Evolutionary conservation across 2,888 invertebrate species (phyloP).

Genomic region (Caenorhabditis zanzibari): DNA sequence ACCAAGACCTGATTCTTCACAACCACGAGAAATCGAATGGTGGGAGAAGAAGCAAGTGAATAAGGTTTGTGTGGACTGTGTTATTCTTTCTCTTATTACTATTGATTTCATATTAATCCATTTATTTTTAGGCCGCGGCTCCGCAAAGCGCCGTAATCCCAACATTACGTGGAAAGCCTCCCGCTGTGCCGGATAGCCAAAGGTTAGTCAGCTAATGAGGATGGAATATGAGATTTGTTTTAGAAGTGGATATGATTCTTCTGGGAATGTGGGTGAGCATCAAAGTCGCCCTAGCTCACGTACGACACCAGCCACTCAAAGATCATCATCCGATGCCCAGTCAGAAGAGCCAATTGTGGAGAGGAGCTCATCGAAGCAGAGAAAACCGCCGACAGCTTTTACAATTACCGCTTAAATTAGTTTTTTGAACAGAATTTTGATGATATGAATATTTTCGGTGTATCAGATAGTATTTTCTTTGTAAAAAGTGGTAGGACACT

Average conservation of each 20-base stretch:
- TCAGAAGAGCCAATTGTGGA: conserved; percentile 30
- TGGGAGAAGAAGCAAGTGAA: conserved; percentile 77
- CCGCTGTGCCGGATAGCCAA: conserved; percentile 65
- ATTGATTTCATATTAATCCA: neutral
- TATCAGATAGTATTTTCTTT: too few species aligned
- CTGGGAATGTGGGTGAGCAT: conserved; percentile 66
- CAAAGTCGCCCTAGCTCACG: conserved; percentile 63
- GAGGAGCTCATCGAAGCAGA: conserved; percentile 39
- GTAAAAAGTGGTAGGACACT: too few species aligned
- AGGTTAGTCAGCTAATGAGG: conserved; percentile 56
- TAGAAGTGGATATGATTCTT: conserved; percentile 64
- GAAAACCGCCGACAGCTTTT: conserved; percentile 56
- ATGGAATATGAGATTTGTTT: conserved; percentile 25
- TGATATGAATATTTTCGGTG: too few species aligned
- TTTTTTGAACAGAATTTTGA: neutral
- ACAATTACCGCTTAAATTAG: conserved; percentile 49
- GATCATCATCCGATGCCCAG: conserved; percentile 47
- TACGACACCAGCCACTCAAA: conserved; percentile 52
- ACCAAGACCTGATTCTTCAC: conserved; percentile 62
- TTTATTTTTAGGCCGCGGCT: conserved; percentile 20
- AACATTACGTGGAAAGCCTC: conserved; percentile 68
- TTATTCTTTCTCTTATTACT: conserved; percentile 8
- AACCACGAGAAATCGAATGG: conserved; percentile 72
- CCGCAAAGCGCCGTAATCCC: conserved; percentile 74
- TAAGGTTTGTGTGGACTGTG: conserved; percentile 57